Percentiles rank a stretch among this genome's conserved stretches.
Evolutionary conservation across 2,113 vertebrate genomes (phyloP).

Genomic region (Pygoscelis antarcticus): DNA sequence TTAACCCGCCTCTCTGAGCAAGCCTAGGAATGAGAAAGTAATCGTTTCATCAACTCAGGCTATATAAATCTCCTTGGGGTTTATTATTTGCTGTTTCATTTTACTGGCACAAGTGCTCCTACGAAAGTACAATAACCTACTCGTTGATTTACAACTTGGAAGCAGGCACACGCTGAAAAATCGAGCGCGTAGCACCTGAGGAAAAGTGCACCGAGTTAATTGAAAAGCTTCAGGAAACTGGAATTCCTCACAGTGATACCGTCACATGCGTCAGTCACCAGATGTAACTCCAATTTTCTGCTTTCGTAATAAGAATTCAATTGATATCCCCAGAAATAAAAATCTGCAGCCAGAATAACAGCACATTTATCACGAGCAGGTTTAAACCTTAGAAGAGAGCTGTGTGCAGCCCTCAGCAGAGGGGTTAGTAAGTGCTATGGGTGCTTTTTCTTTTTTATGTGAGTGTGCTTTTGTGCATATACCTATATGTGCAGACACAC

Average conservation of each 20-base stretch:
- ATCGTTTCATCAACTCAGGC: conserved; percentile 53
- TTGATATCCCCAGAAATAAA: conserved; percentile 53
- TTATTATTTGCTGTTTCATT: conserved; percentile 61
- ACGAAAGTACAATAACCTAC: conserved; percentile 45
- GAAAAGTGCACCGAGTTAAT: conserved; percentile 19
- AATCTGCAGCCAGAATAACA: conserved; percentile 30
- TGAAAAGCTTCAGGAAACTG: conserved; percentile 37
- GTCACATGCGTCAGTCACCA: conserved; percentile 24
- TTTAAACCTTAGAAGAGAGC: not conserved
- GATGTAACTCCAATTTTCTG: conserved; percentile 42
- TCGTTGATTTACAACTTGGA: conserved; percentile 52
- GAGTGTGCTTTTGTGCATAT: not conserved
- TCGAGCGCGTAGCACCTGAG: not conserved
- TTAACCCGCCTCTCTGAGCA: conserved; percentile 48
- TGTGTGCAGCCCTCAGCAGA: not conserved
- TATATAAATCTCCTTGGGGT: conserved; percentile 50
- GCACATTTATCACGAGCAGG: not conserved
- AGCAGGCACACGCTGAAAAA: not conserved
- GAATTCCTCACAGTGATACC: conserved; percentile 7
- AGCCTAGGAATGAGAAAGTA: conserved; percentile 54
- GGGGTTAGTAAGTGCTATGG: not conserved
- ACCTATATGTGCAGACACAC: not conserved
- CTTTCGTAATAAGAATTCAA: conserved; percentile 48
- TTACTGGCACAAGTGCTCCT: conserved; percentile 46
- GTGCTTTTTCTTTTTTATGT: not conserved